Percentiles rank a stretch among this genome's conserved stretches.
These are phyloP conservation scores for Cistogaster globosa DNA, from an alignment of 2,888 invertebrate species.

Conservation along the genomic window DNA sequence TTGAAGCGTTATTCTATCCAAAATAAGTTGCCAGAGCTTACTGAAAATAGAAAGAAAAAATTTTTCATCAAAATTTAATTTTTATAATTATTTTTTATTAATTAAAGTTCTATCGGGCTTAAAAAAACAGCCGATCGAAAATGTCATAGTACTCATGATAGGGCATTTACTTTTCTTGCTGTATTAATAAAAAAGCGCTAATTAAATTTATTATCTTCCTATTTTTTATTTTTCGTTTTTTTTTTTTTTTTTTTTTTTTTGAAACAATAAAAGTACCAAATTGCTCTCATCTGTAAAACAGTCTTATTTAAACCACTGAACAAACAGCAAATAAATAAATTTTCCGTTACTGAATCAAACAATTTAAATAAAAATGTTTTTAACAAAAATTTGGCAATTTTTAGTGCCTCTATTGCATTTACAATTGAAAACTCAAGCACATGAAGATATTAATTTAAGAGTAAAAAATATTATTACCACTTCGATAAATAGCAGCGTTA, in stretches of 20 bases:
- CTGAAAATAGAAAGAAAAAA: too few species aligned
- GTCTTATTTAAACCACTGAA: slow-evolving; percentile 5
- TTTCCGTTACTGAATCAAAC: neutral
- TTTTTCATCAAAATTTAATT: too few species aligned
- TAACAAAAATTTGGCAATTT: neutral
- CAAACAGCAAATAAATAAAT: slow-evolving; percentile 12
- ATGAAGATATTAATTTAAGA: neutral
- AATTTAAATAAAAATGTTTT: neutral
- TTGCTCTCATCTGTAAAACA: neutral
- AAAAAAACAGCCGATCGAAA: too few species aligned
- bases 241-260: neutral
- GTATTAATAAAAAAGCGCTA: neutral
- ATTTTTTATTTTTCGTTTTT: too few species aligned
- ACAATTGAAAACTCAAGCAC: neutral
- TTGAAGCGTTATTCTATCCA: too few species aligned
- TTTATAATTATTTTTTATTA: too few species aligned
- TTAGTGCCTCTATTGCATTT: neutral
- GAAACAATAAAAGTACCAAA: slow-evolving; percentile 1
- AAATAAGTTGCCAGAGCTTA: too few species aligned
- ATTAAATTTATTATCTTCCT: slow-evolving; percentile 22
- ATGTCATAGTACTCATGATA: too few species aligned
- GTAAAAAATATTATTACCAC: slow-evolving; percentile 60
- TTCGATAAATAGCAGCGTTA: slow-evolving; percentile 69
- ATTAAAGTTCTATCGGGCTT: too few species aligned
- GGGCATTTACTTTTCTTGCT: neutral